phyloP scores from a whole-genome alignment of 2,888 invertebrate species.

The Sarcophaga rosellei region DNA sequence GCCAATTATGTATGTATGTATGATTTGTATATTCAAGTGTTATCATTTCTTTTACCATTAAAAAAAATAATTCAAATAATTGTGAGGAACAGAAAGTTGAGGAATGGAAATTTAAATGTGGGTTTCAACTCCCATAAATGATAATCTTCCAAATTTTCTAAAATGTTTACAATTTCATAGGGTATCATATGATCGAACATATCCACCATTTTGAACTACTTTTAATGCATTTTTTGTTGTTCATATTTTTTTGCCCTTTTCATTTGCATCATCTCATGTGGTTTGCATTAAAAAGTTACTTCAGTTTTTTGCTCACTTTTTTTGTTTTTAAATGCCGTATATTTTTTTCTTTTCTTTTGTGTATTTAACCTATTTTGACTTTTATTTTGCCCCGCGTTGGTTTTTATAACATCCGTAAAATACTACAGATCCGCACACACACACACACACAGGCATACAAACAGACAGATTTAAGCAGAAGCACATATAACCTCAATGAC shows the following conservation, averaged over 20 bases:
- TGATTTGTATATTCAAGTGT: no score
- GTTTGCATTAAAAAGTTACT: constrained; percentile 56
- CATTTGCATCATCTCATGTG: constrained; percentile 41
- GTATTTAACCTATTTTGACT: constrained; percentile 47
- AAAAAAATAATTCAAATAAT: no score
- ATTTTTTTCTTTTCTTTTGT: constrained; percentile 19
- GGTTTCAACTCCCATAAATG: no score
- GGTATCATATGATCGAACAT: no score
- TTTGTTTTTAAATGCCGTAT: background rate
- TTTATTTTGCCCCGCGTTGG: background rate
- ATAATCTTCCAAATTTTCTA: no score
- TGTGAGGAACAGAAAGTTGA: no score
- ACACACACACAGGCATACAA: background rate
- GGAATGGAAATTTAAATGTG: no score
- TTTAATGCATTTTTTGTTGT: background rate
- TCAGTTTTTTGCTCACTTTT: background rate
- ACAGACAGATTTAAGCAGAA: background rate
- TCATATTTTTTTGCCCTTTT: background rate
- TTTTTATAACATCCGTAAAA: constrained; percentile 35
- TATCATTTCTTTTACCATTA: no score
- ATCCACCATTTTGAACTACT: no score
- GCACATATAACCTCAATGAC: constrained; percentile 16
- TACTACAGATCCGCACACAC: constrained; percentile 35
- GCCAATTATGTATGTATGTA: no score
- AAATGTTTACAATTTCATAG: no score